phyloP scores from a whole-genome alignment of 2,113 vertebrate genomes.

The Hippolais icterina region DNA sequence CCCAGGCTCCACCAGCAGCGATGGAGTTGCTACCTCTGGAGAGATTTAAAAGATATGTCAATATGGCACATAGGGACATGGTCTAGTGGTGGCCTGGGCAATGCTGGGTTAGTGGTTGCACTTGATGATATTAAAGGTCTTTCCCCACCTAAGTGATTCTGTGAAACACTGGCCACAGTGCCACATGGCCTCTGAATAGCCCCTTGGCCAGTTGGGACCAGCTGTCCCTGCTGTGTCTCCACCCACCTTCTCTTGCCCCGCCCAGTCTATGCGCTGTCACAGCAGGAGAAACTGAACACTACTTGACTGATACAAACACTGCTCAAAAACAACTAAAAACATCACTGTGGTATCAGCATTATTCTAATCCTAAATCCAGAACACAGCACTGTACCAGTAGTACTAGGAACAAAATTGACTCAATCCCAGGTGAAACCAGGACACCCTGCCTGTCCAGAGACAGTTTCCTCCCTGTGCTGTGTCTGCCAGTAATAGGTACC shows the following conservation, averaged over 20 bases:
- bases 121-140: background rate
- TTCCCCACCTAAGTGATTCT: background rate
- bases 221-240: background rate
- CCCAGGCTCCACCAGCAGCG: background rate
- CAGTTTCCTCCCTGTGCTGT: background rate
- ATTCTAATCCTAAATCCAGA: background rate
- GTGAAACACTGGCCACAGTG: background rate
- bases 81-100: background rate
- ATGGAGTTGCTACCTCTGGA: no score
- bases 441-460: background rate
- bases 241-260: fast-evolving
- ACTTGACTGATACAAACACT: background rate
- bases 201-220: background rate
- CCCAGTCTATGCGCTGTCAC: background rate
- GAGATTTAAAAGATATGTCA: background rate
- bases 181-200: background rate
- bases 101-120: background rate
- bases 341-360: background rate
- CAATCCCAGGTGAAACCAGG: background rate
- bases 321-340: background rate
- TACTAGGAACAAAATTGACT: background rate
- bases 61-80: background rate
- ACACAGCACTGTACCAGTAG: background rate
- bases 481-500: background rate
- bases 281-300: background rate